Percentiles rank a stretch among this genome's conserved stretches.
Conservation (phyloP, 1,140 invertebrate species). For the Drosophila tropicalis region DNA sequence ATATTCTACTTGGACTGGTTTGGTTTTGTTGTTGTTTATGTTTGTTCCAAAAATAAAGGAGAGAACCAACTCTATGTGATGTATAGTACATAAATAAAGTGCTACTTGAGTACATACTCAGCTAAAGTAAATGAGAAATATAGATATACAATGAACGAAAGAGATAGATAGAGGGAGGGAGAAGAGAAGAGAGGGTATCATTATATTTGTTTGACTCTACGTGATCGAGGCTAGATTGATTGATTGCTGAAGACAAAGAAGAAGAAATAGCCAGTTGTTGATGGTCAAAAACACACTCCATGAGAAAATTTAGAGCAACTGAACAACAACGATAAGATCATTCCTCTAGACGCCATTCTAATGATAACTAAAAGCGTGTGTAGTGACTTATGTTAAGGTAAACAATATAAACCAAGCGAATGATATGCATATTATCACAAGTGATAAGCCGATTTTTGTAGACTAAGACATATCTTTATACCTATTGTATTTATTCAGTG, state of each 20-base stretch:
- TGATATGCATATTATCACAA: neutral
- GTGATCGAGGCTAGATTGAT: constrained; percentile 52
- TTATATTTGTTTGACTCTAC: constrained; percentile 36
- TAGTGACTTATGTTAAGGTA: too few species aligned
- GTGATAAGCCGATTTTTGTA: neutral
- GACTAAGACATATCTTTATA: neutral
- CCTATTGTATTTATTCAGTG: neutral
- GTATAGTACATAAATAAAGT: constrained; percentile 24
- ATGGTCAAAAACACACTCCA: constrained; percentile 1
- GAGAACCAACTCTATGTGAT: constrained; percentile 32
- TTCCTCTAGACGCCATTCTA: too few species aligned
- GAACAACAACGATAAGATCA: too few species aligned
- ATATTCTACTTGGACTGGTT: constrained; percentile 44
- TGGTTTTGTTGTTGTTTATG: constrained; percentile 62
- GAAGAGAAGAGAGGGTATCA: constrained; percentile 50
- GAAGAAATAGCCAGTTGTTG: neutral
- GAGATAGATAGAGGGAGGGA: constrained; percentile 3
- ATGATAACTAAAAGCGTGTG: too few species aligned
- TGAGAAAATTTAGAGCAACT: neutral
- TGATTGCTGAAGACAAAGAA: constrained; percentile 50
- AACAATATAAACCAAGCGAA: neutral
- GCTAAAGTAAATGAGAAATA: neutral
- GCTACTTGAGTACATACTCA: constrained; percentile 5
- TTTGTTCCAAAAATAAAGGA: constrained; percentile 76
- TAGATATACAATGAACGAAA: neutral